Base-by-base conservation (phyloP, 2,797 vertebrate genomes). In the Danionella dracula region DNA sequence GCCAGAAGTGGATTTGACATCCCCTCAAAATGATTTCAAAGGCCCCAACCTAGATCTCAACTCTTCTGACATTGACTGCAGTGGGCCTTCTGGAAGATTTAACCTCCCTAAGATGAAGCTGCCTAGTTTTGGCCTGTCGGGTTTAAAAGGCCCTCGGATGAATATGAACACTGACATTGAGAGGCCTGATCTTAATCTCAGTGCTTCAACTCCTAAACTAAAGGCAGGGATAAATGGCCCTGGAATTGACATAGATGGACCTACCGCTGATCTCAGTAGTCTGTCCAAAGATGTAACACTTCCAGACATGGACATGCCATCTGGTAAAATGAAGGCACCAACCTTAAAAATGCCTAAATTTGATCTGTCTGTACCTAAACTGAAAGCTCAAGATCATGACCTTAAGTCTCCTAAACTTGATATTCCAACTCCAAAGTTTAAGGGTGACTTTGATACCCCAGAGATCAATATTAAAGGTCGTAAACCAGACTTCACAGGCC, bases 261-360 rank as follows among this genome's bases (percentile, higher is more conserved):
- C 65, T 4, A 34, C 46, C 5, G 1, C 1, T 19, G 27, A 40
- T 41, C 2, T 69, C 1, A 46, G 12, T 21, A 42, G 62, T 38
- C 58, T n/a, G 0, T 32, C 16, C 10, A 15, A 32, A 11, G 42
- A 32, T 1, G 13, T 74, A 5, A 38, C 7, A 2, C 6, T 58
- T 23, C 42, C 58, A 8, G 50, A 69, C 8, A 48, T 69, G 1
- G 12, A 69, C 15, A 16, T 32, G 4, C 49, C 68, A 11, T 73
- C 74, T 1, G 75, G 73, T 23, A 85, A 77, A 64, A n/a, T 78
- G 0, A 86, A 70, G 29, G 40, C 4, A 64, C 74, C 83, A 11
- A 66, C 4, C 31, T 59, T 84, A 27, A 78, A 80, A 21, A 48
- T 63, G 60, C 77, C 79, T 17, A 63, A 79, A 11, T 61, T 69